Evolutionary conservation across 2,797 vertebrate species (phyloP), one percentile per base, ranked within the genome.

Genomic region (Aulostomus chinensis): DNA sequence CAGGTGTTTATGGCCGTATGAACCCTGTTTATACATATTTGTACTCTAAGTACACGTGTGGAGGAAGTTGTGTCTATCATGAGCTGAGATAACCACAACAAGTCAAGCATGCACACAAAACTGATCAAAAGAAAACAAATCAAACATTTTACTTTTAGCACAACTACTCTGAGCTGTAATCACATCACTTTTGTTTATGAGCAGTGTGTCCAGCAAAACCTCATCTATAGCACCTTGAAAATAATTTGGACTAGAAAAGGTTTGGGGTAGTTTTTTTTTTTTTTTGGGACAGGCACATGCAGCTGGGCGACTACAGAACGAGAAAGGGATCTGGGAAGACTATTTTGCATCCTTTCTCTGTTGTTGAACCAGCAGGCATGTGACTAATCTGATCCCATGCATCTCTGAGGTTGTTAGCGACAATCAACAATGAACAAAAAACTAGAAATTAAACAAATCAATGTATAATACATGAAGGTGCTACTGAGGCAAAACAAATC

Each of bases 321-420:
- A 87, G 79, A 78, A 81, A 77, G 81, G 78, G 61, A 86, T 92
- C 86, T 86, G 90, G 86, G 87, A 92, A 90, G 90, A 86, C 83
- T 90, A 78, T 85, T 85, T 85, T 89, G 87, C 73, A 58, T 64
- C 81, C 72, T 84, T 79, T 78, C 75, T 81, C 70, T 68, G 64
- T 75, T 59, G 47, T 88, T 89, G 91, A 93, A 93, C 94, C 93
- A 95, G 93, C 96, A 96, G 94, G 93, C 95, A 96, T 95, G 94
- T 96, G 94, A 94, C 93, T 92, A 90, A 92, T 94, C 93, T 95
- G 94, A 94, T 95, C 93, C 95, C 94, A 97, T 96, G 95, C 95
- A 95, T 80, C 64, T 79, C 75, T 80, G 81, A 62, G 62, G 91
- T 94, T 82, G 86, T 94, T 96, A 89, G 85, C 83, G 40, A 92